Percentiles rank a stretch among this genome's conserved stretches.
These are phyloP conservation scores for Gerris buenoi DNA, from an alignment of 1,140 invertebrate genomes.

Conservation along the genomic window DNA sequence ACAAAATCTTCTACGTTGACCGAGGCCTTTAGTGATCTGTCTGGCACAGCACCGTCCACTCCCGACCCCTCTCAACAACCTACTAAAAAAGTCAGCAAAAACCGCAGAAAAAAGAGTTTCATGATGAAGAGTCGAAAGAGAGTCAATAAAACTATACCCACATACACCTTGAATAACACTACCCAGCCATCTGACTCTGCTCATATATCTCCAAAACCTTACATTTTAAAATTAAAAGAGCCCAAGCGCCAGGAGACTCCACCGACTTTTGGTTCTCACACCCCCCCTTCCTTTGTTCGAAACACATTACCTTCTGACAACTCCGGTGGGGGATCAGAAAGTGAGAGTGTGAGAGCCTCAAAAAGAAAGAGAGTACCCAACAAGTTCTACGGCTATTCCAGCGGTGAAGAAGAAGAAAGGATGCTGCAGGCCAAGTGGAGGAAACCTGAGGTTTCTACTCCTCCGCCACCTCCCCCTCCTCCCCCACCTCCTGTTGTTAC, in stretches of 20 bases:
- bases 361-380: constrained; percentile 62
- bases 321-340: constrained; percentile 19
- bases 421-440: constrained; percentile 45
- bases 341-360: constrained; percentile 26
- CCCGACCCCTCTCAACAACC: not conserved
- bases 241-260: no score
- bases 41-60: not conserved
- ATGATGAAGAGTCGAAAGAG: not conserved
- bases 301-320: constrained; percentile 9
- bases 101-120: not conserved
- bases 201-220: constrained; percentile 6
- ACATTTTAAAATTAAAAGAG: not conserved
- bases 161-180: not conserved
- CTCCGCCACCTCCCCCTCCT: constrained; percentile 31
- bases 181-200: not conserved
- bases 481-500: constrained; percentile 29
- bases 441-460: constrained; percentile 36
- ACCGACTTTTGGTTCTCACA: not conserved
- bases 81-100: not conserved
- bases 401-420: constrained; percentile 57
- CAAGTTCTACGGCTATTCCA: constrained; percentile 71
- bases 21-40: not conserved
- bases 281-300: not conserved
- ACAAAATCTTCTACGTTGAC: not conserved
- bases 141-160: not conserved